Evolutionary conservation across 2,113 vertebrate genomes (phyloP).

Genomic region (Pardalotus punctatus): DNA sequence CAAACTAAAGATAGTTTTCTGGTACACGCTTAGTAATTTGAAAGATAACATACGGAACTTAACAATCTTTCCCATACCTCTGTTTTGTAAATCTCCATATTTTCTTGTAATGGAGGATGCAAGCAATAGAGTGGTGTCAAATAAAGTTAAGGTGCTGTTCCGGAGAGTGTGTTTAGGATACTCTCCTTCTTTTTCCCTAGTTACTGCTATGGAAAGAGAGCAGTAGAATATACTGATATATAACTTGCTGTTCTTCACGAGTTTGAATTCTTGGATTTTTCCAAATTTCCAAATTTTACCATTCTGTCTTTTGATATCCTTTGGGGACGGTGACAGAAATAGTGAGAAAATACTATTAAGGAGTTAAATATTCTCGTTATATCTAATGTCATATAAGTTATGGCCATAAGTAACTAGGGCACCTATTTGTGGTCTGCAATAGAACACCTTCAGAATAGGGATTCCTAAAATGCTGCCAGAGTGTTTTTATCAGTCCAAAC

Average conservation of each 20-base stretch:
- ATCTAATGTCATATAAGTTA: neutral
- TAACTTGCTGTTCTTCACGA: neutral
- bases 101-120: neutral
- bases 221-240: neutral
- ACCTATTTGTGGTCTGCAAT: neutral
- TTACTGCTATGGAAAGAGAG: neutral
- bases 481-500: neutral
- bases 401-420: neutral
- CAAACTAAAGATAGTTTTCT: neutral
- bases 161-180: neutral
- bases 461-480: neutral
- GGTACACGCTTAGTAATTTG: neutral
- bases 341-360: neutral
- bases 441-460: neutral
- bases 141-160: neutral
- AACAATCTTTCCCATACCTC: neutral
- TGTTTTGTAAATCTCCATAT: neutral
- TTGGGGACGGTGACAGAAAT: neutral
- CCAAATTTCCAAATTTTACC: neutral
- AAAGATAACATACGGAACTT: neutral
- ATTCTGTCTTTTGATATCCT: neutral
- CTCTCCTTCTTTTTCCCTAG: neutral
- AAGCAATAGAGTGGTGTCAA: neutral
- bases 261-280: neutral
- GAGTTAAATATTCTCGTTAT: neutral